Percentiles rank a stretch among this genome's conserved stretches.
These are phyloP conservation scores for Oopsacas minuta DNA, from an alignment of 37 sponge, comb jelly and placozoan genomes.

Conservation along the genomic window DNA sequence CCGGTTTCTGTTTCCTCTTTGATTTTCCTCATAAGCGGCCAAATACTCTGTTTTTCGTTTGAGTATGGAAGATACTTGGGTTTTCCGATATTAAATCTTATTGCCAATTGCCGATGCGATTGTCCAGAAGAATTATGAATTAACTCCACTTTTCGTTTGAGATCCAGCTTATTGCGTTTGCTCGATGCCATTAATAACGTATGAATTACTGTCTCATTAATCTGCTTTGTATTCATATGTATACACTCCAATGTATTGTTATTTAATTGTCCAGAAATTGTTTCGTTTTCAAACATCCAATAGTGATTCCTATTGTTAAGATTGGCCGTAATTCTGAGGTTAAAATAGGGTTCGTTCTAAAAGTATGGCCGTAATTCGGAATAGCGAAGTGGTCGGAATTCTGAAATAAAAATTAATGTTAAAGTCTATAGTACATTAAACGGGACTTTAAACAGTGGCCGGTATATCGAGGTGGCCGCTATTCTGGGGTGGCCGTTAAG, in stretches of 20 bases:
- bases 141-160: no score
- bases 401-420: background rate
- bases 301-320: background rate
- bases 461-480: background rate
- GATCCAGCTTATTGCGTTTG: background rate
- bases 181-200: background rate
- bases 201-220: background rate
- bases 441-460: background rate
- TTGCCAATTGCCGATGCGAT: slow-evolving; percentile 1
- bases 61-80: background rate
- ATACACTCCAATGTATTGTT: background rate
- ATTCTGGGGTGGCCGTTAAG: no score
- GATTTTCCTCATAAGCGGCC: slow-evolving; percentile 7
- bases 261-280: background rate
- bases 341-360: background rate
- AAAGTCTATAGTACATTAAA: background rate
- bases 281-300: background rate
- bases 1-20: background rate
- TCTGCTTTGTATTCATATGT: background rate
- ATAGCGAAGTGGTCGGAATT: background rate
- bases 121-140: no score
- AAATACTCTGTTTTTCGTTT: background rate
- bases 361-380: background rate
- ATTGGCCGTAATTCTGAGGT: background rate
- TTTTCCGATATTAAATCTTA: background rate